Evolutionary conservation across 2,888 invertebrate genomes (phyloP), one percentile per base, ranked within the genome.

Genomic region (Eristalis arbustorum): DNA sequence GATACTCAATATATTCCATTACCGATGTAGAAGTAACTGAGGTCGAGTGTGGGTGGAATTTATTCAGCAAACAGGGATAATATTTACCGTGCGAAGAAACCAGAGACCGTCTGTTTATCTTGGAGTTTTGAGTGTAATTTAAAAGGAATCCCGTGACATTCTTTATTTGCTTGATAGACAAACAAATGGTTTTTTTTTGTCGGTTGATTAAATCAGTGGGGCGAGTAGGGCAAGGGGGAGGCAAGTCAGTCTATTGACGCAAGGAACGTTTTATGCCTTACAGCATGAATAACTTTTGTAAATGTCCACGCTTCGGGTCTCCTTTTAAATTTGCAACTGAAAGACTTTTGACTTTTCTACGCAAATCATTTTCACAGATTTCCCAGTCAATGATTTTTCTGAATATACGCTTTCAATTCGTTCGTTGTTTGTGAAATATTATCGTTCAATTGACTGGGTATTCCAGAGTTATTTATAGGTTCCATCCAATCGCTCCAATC

Each of bases 21-120:
- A 69, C 62, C 49, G 59, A 64, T 40, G 67, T 67, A 81, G 69
- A 81, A 63, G 61, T 69, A 25, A 63, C 56, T 37, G 11, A 40
- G 23, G 63, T 56, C 40, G 22, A n/a, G 69, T 64, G 64, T 69
- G 69, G 63, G 31, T 34, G 23, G 59, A 81, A 75, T 25, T 69
- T 59, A 57, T 64, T 71, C 63, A 66, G 81, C n/a, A 40, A 75
- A 28, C 42, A 42, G 8, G 14, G 56, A 66, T 40, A 31, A 23
- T 13, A 28, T 18, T 37, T 62, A n/a, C 28, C 11, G 6, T n/a
- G 8, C 5, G 49, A 18, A 49, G 49, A 49, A 49, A 49, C 49
- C 49, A 18, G 49, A 49, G 49, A n/a, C n/a, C 4, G 18, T 49
- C 49, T 49, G 49, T 49, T 49, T 49, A 18, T n/a, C 8, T 49